Evolutionary conservation across 2,113 vertebrate species (phyloP).

Genomic region (Tragelaphus scriptus): DNA sequence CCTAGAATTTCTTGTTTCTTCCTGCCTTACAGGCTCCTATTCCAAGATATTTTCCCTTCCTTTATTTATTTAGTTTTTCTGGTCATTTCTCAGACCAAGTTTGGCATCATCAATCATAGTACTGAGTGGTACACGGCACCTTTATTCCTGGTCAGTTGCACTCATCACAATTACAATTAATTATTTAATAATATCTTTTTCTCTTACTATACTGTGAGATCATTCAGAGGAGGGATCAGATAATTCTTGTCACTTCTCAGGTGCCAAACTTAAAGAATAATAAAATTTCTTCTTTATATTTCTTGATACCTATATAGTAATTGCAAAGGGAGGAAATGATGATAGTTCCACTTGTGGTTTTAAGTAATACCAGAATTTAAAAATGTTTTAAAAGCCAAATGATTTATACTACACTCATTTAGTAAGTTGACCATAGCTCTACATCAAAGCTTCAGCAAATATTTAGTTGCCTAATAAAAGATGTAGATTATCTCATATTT

Average conservation of each 20-base stretch:
- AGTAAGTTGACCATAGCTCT: not conserved
- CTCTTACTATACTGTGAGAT: not conserved
- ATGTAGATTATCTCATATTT: conserved; percentile 11
- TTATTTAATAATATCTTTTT: not conserved
- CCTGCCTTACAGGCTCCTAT: not conserved
- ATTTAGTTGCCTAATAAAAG: accelerated
- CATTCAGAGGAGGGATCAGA: not conserved
- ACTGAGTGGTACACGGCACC: not conserved
- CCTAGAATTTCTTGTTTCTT: not conserved
- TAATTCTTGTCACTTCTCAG: not conserved
- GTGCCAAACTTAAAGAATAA: not conserved
- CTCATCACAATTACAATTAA: not conserved
- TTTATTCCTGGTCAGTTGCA: not conserved
- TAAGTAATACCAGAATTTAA: not conserved
- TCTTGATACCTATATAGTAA: not conserved
- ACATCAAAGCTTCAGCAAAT: not conserved
- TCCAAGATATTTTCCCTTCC: not conserved
- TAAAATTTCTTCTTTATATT: not conserved
- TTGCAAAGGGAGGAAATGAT: not conserved
- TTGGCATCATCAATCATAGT: not conserved
- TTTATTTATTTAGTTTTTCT: not conserved
- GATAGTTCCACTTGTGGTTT: not conserved
- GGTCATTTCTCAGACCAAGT: not conserved
- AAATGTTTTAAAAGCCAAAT: not conserved
- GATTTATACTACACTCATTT: not conserved